Base-by-base conservation (phyloP, 2,113 vertebrate species). In the Electrona antarctica region DNA sequence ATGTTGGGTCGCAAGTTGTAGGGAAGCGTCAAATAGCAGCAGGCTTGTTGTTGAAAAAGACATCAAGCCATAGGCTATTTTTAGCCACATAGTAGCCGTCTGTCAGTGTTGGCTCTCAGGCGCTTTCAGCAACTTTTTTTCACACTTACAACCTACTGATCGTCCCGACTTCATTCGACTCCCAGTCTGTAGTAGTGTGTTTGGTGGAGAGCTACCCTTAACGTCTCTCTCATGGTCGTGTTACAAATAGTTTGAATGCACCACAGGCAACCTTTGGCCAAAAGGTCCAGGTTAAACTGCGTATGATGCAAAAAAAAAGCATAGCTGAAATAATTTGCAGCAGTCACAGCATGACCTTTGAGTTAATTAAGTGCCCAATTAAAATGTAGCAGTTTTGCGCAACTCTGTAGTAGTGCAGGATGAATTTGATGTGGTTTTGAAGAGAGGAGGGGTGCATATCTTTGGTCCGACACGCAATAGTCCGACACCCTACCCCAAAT, bases 331-430 rank as follows among this genome's bases (percentile, higher is more conserved):
- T 74, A 66, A 87, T 89, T 83, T 87, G 52, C 75, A 82, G 76
- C 71, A 21, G 85, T 81, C 74, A 13, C 79, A 70, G 76, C 76
- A 76, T 77, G 84, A 86, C 79, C 81, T 81, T 60, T 78, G 82
- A 64, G 73, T 83, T 81, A 73, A 71, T 69, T 66, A 84, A 88
- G 82, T 76, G 76, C 85, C 81, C 60, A 68, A 78, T 88, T 79
- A 81, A 85, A 85, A 49, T 75, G 67, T 47, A 62, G 71, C 81
- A 66, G 76, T 80, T 71, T 81, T 64, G 69, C 69, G 82, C 69
- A 56, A 67, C 81, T 79, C 72, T 73, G 79, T 76, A 68, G 55
- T 69, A 58, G 51, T 49, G 15, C 6, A 12, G 33, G 13, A 51
- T 9, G 8, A 11, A 62, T 85, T 82, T 80, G 59, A 79, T 86